Evolutionary conservation across 2,797 vertebrate species (phyloP), one percentile per base, ranked within the genome.

Genomic region (Scolopax bukidnonensis): DNA sequence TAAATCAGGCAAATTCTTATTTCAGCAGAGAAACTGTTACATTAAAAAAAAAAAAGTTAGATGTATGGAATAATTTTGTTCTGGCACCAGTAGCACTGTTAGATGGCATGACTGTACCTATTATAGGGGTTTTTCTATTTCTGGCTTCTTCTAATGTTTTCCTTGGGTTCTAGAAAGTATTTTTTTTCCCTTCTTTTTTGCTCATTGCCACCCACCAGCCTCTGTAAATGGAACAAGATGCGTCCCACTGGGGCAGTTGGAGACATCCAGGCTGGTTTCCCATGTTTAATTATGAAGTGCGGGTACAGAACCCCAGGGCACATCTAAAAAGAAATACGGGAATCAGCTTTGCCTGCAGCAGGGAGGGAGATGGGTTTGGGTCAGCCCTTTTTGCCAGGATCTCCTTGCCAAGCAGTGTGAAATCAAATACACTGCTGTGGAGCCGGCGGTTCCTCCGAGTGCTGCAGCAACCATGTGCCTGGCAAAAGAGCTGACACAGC

Each of bases 161-260:
- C 63, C 89, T 91, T 96, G 92, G 65, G 82, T 61, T 86, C n/a
- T 63, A 95, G 84, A 75, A 75, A 87, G 67, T 32, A 9, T 60
- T 73, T 67, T 80, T 64, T 64, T 13, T 4, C 56, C 16, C 65
- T 75, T 87, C 50, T 91, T 96, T 97, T 97, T 88, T 90, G 56
- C 93, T 94, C 91, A 93, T 78, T 95, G 93, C 94, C 96, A 93
- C 98, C 96, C 95, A 97, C 96, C 79, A 94, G 84, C 75, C 85
- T 95, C 75, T 94, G 82, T 75, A 91, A 97, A 91, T 95, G 91
- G 90, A 93, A 90, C 65, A 91, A 94, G 86, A 78, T 41, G 25
- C 0, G 6, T 82, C 87, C 93, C 94, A 92, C 87, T 3, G 90
- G 91, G 96, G 86, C 88, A 94, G 56, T n/a, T 0, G 4, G 53